Conservation (phyloP, 1,140 invertebrate species). For the Homarus americanus region DNA sequence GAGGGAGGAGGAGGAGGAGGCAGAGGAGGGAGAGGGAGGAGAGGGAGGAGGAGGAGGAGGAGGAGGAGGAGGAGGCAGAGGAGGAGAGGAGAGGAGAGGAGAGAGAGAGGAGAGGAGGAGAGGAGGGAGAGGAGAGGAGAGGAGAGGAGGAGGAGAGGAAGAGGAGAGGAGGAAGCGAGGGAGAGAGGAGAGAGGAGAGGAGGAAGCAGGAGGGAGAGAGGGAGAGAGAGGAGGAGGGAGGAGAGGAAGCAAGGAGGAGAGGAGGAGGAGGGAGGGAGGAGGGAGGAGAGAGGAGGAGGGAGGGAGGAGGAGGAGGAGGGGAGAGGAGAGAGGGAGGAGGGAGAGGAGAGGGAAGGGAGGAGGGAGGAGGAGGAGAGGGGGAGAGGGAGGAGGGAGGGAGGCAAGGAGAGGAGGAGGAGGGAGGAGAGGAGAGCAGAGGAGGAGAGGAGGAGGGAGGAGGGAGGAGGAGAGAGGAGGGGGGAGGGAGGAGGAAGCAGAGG, state of each 20-base stretch:
- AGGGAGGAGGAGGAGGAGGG: neutral
- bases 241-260: too few species aligned
- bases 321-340: conserved; percentile 56
- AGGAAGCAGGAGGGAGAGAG: too few species aligned
- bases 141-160: too few species aligned
- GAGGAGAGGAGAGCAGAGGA: too few species aligned
- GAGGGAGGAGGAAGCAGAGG: too few species aligned
- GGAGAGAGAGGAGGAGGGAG: too few species aligned
- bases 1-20: too few species aligned
- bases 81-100: neutral
- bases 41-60: neutral
- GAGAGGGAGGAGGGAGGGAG: conserved; percentile 3
- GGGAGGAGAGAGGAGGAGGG: neutral
- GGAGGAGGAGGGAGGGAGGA: neutral
- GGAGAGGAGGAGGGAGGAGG: too few species aligned
- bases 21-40: neutral
- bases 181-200: too few species aligned
- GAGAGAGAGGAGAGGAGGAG: neutral
- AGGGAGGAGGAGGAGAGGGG: conserved; percentile 54
- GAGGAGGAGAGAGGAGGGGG: conserved; percentile 21
- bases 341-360: conserved; percentile 79
- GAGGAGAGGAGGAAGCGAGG: too few species aligned
- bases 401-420: too few species aligned
- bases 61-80: neutral
- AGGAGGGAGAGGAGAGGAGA: neutral